phyloP scores from a whole-genome alignment of 1,140 invertebrate genomes.

The Ganaspis sp. region DNA sequence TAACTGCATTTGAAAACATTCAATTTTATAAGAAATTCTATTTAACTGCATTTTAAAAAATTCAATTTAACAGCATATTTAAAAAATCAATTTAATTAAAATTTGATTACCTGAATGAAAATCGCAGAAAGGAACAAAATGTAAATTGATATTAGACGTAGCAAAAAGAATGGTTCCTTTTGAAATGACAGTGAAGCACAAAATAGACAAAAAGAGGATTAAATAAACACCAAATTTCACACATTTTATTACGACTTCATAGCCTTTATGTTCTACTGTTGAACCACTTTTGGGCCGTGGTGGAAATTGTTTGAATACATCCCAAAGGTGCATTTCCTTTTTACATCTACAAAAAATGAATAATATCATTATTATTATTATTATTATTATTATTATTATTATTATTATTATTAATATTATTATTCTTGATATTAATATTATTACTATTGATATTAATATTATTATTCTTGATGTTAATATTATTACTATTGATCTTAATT shows the following conservation, averaged over 20 bases:
- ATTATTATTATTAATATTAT: too few relatives aligned
- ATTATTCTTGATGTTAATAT: too few relatives aligned
- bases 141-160: slow-evolving; percentile 87
- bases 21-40: not conserved
- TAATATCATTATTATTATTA: too few relatives aligned
- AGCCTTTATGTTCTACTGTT: slow-evolving; percentile 87
- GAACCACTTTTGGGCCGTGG: slow-evolving; percentile 89
- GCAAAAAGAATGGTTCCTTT: slow-evolving; percentile 90
- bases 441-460: too few relatives aligned
- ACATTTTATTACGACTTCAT: slow-evolving; percentile 86
- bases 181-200: slow-evolving; percentile 85
- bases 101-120: slow-evolving; percentile 84
- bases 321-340: slow-evolving; percentile 91
- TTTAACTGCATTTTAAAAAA: not conserved
- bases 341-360: slow-evolving; percentile 52
- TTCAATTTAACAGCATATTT: slow-evolving; percentile 28
- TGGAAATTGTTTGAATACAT: slow-evolving; percentile 90
- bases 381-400: too few relatives aligned
- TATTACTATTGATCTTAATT: too few relatives aligned
- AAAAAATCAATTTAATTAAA: slow-evolving; percentile 15
- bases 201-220: slow-evolving; percentile 86
- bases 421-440: too few relatives aligned
- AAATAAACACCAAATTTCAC: slow-evolving; percentile 89
- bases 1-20: not conserved
- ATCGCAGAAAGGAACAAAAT: slow-evolving; percentile 85